Percentiles rank a stretch among this genome's conserved stretches.
Conservation (phyloP, 2,888 invertebrate genomes). For the Galerucella pusilla region DNA sequence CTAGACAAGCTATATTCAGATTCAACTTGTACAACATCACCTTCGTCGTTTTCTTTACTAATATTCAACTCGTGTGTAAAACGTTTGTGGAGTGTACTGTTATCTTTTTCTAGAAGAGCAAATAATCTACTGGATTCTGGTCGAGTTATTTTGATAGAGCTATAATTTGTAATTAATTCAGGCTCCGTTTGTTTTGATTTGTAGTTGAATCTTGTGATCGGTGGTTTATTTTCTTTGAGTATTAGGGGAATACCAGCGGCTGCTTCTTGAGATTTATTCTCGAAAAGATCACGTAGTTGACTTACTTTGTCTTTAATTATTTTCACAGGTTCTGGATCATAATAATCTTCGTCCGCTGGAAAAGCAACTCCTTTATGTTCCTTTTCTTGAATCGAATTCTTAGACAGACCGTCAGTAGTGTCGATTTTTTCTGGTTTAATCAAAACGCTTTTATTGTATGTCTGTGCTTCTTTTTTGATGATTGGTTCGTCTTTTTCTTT, state of each 20-base stretch:
- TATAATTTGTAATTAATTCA: background rate
- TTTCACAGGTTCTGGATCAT: background rate
- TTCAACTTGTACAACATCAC: background rate
- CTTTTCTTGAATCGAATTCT: background rate
- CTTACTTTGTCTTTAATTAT: constrained; percentile 39
- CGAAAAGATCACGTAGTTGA: constrained; percentile 44
- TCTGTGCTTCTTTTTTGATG: background rate
- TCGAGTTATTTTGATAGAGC: background rate
- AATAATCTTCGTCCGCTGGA: constrained; percentile 17
- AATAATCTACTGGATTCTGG: background rate
- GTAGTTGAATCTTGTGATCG: constrained; percentile 14
- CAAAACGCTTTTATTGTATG: background rate
- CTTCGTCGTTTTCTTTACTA: background rate
- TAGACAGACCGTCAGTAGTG: background rate
- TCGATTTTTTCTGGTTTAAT: too few species aligned
- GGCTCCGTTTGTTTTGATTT: constrained; percentile 3
- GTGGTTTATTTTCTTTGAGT: constrained; percentile 22
- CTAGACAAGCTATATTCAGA: background rate
- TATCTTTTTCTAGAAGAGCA: background rate
- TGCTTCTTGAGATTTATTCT: constrained; percentile 37
- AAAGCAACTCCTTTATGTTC: too few species aligned
- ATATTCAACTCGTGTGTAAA: constrained; percentile 6
- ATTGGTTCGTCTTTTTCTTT: constrained; percentile 4
- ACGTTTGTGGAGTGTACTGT: background rate
- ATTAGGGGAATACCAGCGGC: constrained; percentile 24